These are phyloP conservation scores for Pteruthius melanotis DNA, from an alignment of 2,113 vertebrate species.

Conservation along the genomic window DNA sequence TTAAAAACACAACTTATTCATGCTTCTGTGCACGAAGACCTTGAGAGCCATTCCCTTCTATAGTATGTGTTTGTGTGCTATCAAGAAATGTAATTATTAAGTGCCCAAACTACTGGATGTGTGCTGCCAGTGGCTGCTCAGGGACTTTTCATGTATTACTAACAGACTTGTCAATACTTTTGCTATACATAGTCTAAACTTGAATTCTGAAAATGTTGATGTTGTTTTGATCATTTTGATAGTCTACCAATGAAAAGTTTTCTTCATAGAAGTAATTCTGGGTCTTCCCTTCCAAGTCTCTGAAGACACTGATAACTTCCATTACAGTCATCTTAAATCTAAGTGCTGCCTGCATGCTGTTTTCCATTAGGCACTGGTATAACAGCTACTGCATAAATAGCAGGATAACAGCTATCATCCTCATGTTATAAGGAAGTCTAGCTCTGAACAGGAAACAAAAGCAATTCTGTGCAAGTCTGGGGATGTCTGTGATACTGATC, in stretches of 20 bases:
- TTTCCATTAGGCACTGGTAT: background rate
- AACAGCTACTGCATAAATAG: background rate
- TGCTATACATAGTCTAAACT: background rate
- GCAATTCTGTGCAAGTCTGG: background rate
- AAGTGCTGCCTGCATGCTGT: background rate
- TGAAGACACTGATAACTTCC: background rate
- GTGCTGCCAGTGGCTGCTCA: background rate
- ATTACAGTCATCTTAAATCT: background rate
- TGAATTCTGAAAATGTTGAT: background rate
- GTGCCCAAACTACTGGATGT: background rate
- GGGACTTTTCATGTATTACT: background rate
- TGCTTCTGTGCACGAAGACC: background rate
- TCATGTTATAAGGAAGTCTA: background rate
- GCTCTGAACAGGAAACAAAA: background rate
- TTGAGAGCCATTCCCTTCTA: background rate
- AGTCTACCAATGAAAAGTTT: background rate
- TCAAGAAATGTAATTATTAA: background rate
- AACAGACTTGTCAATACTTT: background rate
- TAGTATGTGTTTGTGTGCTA: background rate
- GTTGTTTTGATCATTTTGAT: background rate
- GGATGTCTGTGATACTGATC: background rate
- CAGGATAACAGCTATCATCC: background rate
- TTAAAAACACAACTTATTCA: background rate
- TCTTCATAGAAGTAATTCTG: background rate
- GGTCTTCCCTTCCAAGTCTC: background rate